Percentiles rank a stretch among this genome's conserved stretches.
phyloP scores from a whole-genome alignment of 2,113 vertebrate genomes.

The Hucho hucho region DNA sequence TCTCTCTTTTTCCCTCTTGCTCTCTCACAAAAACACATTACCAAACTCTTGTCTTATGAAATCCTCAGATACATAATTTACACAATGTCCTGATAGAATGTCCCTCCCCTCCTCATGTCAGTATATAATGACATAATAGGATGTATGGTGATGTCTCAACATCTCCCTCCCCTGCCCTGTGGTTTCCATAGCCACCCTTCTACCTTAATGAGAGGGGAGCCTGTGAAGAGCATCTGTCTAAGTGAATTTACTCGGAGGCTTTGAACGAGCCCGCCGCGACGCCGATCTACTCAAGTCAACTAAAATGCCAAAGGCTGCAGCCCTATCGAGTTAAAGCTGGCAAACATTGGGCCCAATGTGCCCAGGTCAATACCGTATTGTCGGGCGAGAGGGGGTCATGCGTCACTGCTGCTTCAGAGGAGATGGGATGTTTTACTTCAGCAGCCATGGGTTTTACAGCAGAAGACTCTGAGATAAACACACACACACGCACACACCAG shows the following conservation, averaged over 20 bases:
- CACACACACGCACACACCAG: slow-evolving; percentile 10
- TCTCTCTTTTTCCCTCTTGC: background rate
- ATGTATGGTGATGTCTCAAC: background rate
- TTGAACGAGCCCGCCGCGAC: slow-evolving; percentile 16
- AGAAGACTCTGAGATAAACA: slow-evolving; percentile 53
- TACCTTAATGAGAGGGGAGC: slow-evolving; percentile 33
- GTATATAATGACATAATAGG: background rate
- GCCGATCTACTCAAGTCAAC: slow-evolving; percentile 12
- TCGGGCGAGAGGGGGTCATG: slow-evolving; percentile 15
- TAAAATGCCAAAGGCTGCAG: slow-evolving; percentile 18
- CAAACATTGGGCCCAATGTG: slow-evolving; percentile 5
- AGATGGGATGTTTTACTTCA: slow-evolving; percentile 25
- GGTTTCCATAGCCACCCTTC: slow-evolving; percentile 8
- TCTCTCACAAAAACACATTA: background rate
- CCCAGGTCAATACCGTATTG: slow-evolving; percentile 29
- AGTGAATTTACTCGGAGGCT: slow-evolving; percentile 38
- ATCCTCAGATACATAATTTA: too few relatives aligned
- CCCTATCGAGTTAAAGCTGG: slow-evolving; percentile 25
- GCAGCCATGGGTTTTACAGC: slow-evolving; percentile 32
- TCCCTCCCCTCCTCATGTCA: background rate
- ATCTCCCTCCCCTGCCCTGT: slow-evolving; percentile 24
- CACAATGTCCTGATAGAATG: too few relatives aligned
- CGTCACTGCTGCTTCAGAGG: background rate
- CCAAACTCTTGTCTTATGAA: background rate
- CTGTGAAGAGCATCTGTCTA: slow-evolving; percentile 34